These are phyloP conservation scores for Stenichneumon culpator DNA, from an alignment of 2,888 invertebrate genomes.

Conservation along the genomic window DNA sequence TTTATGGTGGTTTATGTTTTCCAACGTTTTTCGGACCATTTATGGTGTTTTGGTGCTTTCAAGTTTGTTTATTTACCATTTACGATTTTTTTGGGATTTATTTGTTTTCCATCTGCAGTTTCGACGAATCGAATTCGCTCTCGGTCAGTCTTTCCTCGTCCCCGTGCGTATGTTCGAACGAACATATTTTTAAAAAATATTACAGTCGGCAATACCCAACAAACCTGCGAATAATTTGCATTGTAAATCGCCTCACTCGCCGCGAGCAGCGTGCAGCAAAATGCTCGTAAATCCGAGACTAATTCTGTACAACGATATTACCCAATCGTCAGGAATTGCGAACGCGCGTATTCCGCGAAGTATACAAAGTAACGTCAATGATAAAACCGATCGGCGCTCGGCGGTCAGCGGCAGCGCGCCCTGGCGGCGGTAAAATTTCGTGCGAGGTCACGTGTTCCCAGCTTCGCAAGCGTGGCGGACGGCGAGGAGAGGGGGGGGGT, in stretches of 20 bases:
- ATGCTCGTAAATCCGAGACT: not conserved
- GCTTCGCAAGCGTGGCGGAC: too few relatives aligned
- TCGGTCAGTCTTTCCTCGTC: not conserved
- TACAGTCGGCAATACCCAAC: not conserved
- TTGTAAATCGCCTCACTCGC: not conserved
- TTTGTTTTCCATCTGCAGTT: too few relatives aligned
- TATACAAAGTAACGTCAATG: not conserved
- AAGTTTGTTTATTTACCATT: too few relatives aligned
- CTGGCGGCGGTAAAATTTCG: slow-evolving; percentile 3
- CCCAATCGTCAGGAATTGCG: not conserved
- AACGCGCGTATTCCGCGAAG: not conserved
- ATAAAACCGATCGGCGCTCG: not conserved
- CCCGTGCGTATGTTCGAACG: too few relatives aligned
- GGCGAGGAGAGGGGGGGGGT: too few relatives aligned
- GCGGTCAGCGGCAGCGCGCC: not conserved
- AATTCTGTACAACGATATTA: not conserved
- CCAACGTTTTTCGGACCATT: too few relatives aligned
- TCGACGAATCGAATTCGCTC: not conserved
- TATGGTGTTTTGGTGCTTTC: too few relatives aligned
- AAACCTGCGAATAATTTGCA: not conserved
- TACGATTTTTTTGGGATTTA: too few relatives aligned
- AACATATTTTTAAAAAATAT: not conserved
- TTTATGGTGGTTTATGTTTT: too few relatives aligned
- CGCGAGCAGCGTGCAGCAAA: too few relatives aligned
- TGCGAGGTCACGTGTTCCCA: slow-evolving; percentile 25